These are phyloP conservation scores for Poecilus cupreus DNA, from an alignment of 2,888 invertebrate species.

Conservation along the genomic window DNA sequence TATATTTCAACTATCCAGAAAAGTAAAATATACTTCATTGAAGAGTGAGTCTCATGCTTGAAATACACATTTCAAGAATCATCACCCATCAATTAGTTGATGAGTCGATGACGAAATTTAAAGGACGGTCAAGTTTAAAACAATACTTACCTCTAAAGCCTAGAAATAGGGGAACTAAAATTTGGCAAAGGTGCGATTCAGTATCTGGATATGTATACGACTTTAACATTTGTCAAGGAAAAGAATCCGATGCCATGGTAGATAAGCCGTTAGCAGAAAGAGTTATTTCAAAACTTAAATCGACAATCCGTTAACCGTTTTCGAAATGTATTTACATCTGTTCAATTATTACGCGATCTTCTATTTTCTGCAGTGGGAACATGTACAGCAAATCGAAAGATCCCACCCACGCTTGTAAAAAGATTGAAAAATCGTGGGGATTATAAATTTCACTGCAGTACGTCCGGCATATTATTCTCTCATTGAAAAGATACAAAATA, in stretches of 20 bases:
- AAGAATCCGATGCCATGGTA: constrained; percentile 56
- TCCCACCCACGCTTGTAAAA: constrained; percentile 35
- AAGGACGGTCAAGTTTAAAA: constrained; percentile 60
- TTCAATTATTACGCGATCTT: constrained; percentile 52
- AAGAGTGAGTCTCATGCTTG: constrained; percentile 56
- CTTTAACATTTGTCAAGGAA: constrained; percentile 64
- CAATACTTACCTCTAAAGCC: constrained; percentile 63
- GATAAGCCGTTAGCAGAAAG: constrained; percentile 64
- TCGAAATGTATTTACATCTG: constrained; percentile 56
- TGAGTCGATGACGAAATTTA: constrained; percentile 60
- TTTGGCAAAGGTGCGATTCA: constrained; percentile 63
- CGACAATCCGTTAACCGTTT: constrained; percentile 49
- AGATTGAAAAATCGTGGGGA: too few relatives aligned
- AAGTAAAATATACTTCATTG: constrained; percentile 57
- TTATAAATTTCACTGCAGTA: too few relatives aligned
- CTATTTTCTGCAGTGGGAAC: constrained; percentile 57
- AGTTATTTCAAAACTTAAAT: constrained; percentile 61
- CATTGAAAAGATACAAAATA: too few relatives aligned
- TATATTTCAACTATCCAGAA: constrained; percentile 52
- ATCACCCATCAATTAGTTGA: constrained; percentile 57
- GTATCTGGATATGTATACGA: constrained; percentile 64
- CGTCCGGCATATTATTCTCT: too few relatives aligned
- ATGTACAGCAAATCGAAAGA: constrained; percentile 50
- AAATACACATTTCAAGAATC: constrained; percentile 57
- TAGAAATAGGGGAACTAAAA: constrained; percentile 62